Percentiles rank a stretch among this genome's conserved stretches.
These are phyloP conservation scores for Serranus cabrilla DNA, from an alignment of 2,797 vertebrate genomes.

Conservation along the genomic window DNA sequence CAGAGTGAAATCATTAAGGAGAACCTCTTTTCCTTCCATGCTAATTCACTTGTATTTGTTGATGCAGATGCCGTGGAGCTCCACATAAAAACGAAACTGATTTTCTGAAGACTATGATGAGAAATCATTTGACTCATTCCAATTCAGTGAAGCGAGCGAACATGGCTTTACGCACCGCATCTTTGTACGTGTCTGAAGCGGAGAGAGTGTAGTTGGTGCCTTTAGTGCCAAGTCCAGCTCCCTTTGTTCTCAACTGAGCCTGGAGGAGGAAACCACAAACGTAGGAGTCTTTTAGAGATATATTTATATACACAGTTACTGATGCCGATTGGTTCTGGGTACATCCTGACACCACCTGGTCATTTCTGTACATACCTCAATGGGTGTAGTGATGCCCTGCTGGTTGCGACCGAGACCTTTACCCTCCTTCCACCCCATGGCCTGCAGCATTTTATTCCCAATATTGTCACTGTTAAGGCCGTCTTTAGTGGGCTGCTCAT, in stretches of 20 bases:
- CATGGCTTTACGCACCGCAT: slow-evolving; percentile 98
- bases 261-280: slow-evolving; percentile 62
- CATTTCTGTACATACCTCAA: slow-evolving; percentile 87
- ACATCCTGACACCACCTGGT: not conserved
- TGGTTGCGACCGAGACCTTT: slow-evolving; percentile 97
- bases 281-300: not conserved
- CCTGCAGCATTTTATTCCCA: slow-evolving; percentile 99
- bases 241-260: slow-evolving; percentile 95
- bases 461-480: slow-evolving; percentile 98
- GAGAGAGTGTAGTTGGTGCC: slow-evolving; percentile 95
- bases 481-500: slow-evolving; percentile 98
- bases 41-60: not conserved
- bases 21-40: not conserved
- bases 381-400: slow-evolving; percentile 97
- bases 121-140: slow-evolving; percentile 82
- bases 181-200: slow-evolving; percentile 96
- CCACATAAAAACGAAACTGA: slow-evolving; percentile 4
- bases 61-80: not conserved
- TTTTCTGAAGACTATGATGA: not conserved
- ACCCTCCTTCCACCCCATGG: slow-evolving; percentile 99
- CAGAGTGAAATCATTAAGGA: not conserved
- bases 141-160: slow-evolving; percentile 98
- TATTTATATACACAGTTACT: not conserved
- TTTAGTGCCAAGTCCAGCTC: slow-evolving; percentile 96
- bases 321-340: not conserved